phyloP scores from a whole-genome alignment of 2,888 invertebrate species.

The Anodontia alba region DNA sequence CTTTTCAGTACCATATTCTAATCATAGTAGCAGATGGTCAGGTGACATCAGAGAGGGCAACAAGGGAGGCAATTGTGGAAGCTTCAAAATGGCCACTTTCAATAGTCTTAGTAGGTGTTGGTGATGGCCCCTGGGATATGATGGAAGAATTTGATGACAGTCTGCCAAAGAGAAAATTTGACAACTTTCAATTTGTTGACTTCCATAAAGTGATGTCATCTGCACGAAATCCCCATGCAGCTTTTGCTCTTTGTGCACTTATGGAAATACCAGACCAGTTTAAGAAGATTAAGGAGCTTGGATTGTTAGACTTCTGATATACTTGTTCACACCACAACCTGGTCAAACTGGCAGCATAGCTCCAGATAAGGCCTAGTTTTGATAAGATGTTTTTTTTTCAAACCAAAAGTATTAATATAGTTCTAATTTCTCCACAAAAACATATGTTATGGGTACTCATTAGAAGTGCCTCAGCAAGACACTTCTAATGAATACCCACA shows the following conservation, averaged over 20 bases:
- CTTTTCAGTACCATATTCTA: constrained; percentile 86
- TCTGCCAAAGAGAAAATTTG: constrained; percentile 86
- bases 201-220: constrained; percentile 84
- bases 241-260: constrained; percentile 86
- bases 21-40: constrained; percentile 87
- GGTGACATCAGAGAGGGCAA: constrained; percentile 85
- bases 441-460: too few relatives aligned
- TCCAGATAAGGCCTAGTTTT: too few relatives aligned
- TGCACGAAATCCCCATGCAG: constrained; percentile 76
- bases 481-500: too few relatives aligned
- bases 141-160: constrained; percentile 86
- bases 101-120: constrained; percentile 86
- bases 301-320: constrained; percentile 34
- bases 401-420: too few relatives aligned
- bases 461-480: too few relatives aligned
- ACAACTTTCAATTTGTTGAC: constrained; percentile 87
- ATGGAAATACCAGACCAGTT: constrained; percentile 86
- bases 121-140: constrained; percentile 87
- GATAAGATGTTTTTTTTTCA: too few relatives aligned
- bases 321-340: too few relatives aligned
- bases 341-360: too few relatives aligned
- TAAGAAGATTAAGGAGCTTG: constrained; percentile 77
- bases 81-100: constrained; percentile 86
- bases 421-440: too few relatives aligned
- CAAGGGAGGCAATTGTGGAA: constrained; percentile 85